A percentile compares a stretch with the other conserved stretches of the same genome.
Evolutionary conservation across 1,140 invertebrate species (phyloP).

Genomic region (Galleria mellonella): DNA sequence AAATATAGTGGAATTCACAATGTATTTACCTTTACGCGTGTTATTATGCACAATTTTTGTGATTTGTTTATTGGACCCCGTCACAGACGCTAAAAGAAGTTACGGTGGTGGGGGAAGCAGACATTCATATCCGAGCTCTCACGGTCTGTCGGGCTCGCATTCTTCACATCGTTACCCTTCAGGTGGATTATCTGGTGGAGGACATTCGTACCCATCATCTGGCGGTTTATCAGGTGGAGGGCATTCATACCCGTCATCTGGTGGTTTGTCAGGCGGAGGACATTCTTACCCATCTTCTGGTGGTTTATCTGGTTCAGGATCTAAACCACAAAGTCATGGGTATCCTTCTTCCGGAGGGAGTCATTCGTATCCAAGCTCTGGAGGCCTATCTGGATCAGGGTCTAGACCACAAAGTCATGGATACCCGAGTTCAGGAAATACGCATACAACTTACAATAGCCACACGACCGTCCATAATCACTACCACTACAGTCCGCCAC

Average conservation of each 20-base stretch:
- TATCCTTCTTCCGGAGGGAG: slow-evolving; percentile 10
- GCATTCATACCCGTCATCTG: slow-evolving; percentile 36
- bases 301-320: slow-evolving; percentile 12
- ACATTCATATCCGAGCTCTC: slow-evolving; percentile 12
- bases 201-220: slow-evolving; percentile 25
- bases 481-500: slow-evolving; percentile 57
- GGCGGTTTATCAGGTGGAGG: slow-evolving; percentile 8
- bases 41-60: slow-evolving; percentile 33
- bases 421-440: slow-evolving; percentile 18
- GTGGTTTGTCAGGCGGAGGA: slow-evolving; percentile 28
- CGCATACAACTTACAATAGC: slow-evolving; percentile 6
- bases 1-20: slow-evolving; percentile 17
- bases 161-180: slow-evolving; percentile 7
- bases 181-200: slow-evolving; percentile 8
- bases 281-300: slow-evolving; percentile 18
- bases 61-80: slow-evolving; percentile 27
- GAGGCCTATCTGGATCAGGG: slow-evolving; percentile 12
- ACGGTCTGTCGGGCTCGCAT: background rate
- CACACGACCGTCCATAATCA: slow-evolving; percentile 44
- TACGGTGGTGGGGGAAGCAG: slow-evolving; percentile 24
- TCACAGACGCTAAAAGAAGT: slow-evolving; percentile 27
- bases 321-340: slow-evolving; percentile 1
- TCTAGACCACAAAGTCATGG: slow-evolving; percentile 15
- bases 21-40: slow-evolving; percentile 22
- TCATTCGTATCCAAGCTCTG: slow-evolving; percentile 12